A percentile compares a stretch with the other conserved stretches of the same genome.
phyloP scores from a whole-genome alignment of 2,888 invertebrate genomes.

The Polydrusus cervinus region DNA sequence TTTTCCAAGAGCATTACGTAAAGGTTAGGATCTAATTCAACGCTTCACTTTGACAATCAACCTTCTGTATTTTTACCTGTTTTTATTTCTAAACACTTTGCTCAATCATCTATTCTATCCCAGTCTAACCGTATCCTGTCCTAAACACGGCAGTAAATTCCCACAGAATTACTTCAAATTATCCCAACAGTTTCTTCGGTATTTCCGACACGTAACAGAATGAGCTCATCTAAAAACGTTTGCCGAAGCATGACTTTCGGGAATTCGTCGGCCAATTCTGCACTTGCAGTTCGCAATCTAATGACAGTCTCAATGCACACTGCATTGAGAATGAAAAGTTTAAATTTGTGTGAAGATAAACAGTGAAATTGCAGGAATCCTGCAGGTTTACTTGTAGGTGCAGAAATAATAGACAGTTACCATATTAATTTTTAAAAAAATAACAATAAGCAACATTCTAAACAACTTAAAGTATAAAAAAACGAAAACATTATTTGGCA shows the following conservation, averaged over 20 bases:
- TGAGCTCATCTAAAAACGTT: slow-evolving; percentile 20
- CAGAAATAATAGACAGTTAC: no score
- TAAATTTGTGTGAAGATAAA: not conserved
- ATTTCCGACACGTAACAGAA: slow-evolving; percentile 14
- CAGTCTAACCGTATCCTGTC: no score
- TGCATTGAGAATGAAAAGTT: not conserved
- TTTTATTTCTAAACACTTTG: not conserved
- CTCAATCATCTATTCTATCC: not conserved
- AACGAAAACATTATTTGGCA: no score
- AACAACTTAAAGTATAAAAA: no score
- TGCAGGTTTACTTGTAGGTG: no score
- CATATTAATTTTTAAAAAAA: no score
- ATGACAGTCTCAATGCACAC: not conserved
- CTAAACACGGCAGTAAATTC: not conserved
- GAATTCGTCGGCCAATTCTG: not conserved
- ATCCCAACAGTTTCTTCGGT: slow-evolving; percentile 5
- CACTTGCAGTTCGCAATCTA: not conserved
- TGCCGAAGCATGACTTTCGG: slow-evolving; percentile 4
- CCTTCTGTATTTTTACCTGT: no score
- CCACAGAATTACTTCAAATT: slow-evolving; percentile 4
- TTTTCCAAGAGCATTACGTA: no score
- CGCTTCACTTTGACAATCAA: no score
- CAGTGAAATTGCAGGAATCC: no score
- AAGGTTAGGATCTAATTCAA: no score
- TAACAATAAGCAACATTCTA: no score